Conservation (phyloP, 2,797 vertebrate genomes). For the Chaetodon trifasciatus region DNA sequence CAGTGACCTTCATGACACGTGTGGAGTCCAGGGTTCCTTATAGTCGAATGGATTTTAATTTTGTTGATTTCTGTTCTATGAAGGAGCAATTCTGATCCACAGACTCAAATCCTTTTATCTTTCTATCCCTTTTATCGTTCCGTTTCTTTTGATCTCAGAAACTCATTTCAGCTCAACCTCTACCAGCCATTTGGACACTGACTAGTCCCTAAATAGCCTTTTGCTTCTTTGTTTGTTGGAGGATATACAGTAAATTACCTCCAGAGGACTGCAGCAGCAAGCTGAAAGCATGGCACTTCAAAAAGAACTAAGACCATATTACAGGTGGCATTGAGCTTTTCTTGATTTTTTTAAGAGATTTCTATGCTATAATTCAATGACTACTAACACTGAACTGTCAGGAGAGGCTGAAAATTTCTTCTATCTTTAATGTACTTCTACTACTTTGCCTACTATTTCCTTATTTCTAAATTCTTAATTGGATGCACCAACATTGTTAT, state of each 20-base stretch:
- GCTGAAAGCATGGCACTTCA: constrained; percentile 30
- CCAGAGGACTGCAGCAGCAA: constrained; percentile 11
- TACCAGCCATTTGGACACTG: constrained; percentile 46
- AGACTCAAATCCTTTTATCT: constrained; percentile 73
- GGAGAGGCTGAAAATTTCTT: neutral
- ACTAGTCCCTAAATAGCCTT: constrained; percentile 42
- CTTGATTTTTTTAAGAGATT: constrained; percentile 2
- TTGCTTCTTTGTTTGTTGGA: constrained; percentile 62
- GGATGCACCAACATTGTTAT: neutral
- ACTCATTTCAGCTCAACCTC: constrained; percentile 73
- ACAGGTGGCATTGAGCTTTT: neutral
- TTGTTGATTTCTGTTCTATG: constrained; percentile 58
- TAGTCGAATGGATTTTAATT: constrained; percentile 62
- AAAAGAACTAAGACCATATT: constrained; percentile 7
- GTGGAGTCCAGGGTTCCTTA: constrained; percentile 27
- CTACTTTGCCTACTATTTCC: neutral
- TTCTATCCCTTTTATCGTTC: constrained; percentile 65
- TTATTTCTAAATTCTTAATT: neutral
- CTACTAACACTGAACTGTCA: neutral
- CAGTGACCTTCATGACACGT: constrained; percentile 46
- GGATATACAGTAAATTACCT: constrained; percentile 54
- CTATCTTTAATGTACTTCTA: neutral
- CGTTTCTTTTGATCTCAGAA: constrained; percentile 76
- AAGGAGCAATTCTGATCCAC: constrained; percentile 55
- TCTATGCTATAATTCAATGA: neutral